These are phyloP conservation scores for Pteropus alecto DNA, from an alignment of 2,113 vertebrate genomes.

Conservation along the genomic window DNA sequence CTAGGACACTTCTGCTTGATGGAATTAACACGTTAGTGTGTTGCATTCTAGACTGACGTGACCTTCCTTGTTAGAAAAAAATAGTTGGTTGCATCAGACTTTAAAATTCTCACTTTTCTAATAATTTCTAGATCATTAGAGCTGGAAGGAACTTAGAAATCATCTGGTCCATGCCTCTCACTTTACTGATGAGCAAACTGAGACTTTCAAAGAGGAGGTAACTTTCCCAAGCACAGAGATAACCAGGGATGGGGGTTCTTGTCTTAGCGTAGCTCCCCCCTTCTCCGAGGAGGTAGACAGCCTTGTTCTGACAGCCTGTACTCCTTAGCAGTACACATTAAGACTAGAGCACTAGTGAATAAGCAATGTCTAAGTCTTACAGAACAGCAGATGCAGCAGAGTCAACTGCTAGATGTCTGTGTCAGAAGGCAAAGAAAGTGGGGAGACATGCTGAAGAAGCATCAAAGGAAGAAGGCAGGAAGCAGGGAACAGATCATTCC, in stretches of 20 bases:
- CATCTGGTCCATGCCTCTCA: neutral
- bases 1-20: neutral
- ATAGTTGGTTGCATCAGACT: neutral
- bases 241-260: neutral
- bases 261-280: rapidly evolving
- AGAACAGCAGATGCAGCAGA: too few relatives aligned
- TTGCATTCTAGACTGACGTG: neutral
- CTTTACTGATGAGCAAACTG: neutral
- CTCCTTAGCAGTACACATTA: neutral
- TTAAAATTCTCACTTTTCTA: neutral
- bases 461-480: neutral
- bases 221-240: neutral
- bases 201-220: neutral
- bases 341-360: neutral
- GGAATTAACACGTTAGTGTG: neutral
- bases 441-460: neutral
- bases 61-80: neutral
- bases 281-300: neutral
- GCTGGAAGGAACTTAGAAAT: neutral
- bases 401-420: neutral
- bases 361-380: neutral
- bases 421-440: neutral
- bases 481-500: neutral
- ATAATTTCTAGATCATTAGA: neutral
- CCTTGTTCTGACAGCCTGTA: neutral